Evolutionary conservation across 2,797 vertebrate genomes (phyloP), one percentile per base, ranked within the genome.

Genomic region (Hoplostethus atlanticus): DNA sequence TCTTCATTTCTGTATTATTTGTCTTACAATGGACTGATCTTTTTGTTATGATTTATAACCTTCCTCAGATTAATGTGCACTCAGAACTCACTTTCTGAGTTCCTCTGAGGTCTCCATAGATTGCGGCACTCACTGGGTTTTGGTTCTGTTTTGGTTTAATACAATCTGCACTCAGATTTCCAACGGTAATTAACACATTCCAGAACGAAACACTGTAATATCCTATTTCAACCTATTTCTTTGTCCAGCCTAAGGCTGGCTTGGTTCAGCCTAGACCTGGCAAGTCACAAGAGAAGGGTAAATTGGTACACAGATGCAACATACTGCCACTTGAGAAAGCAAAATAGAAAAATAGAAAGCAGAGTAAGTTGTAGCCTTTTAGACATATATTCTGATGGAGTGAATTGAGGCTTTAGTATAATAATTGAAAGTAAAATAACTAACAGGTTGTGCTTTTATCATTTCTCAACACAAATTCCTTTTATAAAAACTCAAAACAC

Each of bases 301-400:
- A 55, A 21, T 31, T 12, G 58, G 60, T 28, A 12, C 15, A 85
- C 57, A 75, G 79, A 81, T 71, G 46, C 28, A 2, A 28, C 28
- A 3, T 17, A 77, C 55, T 51, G 66, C 68, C 36, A 64, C 65
- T 77, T 73, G 68, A 84, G 44, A 63, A 77, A 84, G 77, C 40
- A 71, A 59, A 44, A 64, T 81, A 62, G 40, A 12, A 56, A 66
- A 80, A 28, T 70, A 58, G 13, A 68, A 48, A 2, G 11, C 34
- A 71, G 58, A 68, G 31, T 58, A 66, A 53, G 36, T 48, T 62
- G 16, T 38, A 71, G 7, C 42, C 40, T 68, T 60, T 68, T 57
- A 68, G 84, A 30, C 2, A 15, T 12, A 34, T 66, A 40, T 42
- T 77, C 73, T 76, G 34, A 64, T 31, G 58, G 31, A 47, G 30